Evolutionary conservation across 2,113 vertebrate species (phyloP), one percentile per base, ranked within the genome.

Genomic region (Cyphomyrus discorhynchus): DNA sequence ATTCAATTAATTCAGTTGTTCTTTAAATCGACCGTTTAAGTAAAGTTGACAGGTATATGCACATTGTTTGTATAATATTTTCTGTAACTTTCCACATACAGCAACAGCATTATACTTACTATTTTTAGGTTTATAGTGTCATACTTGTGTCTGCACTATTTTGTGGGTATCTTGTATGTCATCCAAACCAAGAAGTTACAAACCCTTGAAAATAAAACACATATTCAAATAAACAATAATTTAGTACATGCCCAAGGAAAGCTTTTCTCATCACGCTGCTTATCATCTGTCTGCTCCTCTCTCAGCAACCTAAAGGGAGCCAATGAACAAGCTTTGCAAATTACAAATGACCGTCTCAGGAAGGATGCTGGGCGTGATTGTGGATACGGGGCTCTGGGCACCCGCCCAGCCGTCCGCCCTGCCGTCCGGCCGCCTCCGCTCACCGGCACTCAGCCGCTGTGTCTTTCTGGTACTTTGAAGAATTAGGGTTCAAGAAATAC

Each of bases 401-500:
- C 5, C 39, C 1, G 2, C 2, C 39, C 5, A 2, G 42, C 21
- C 19, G 0, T 11, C 39, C 1, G 2, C 2, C 39, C 5, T 7
- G 42, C 21, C 19, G 42, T 10, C 19, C 35, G 8, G 6, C 45
- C 19, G 3, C 10, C 5, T 53, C 89, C 21, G 47, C 77, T 92
- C 88, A 91, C 91, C 91, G 90, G 87, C 88, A 82, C 70, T 70
- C 88, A 85, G 91, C 66, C 88, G 86, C 91, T 17, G 77, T 49
- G 88, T 89, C 35, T 86, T 39, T 86, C 84, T 88, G 77, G 88
- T 90, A 91, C 49, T 92, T 93, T 92, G 62, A 92, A 92, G 92
- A 53, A 62, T 90, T 84, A 92, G 24, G 89, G 91, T 90, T 93
- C 83, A 93, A 89, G 90, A 92, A 91, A 91, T 90, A 91, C 83